These are phyloP conservation scores for Carassius carassius DNA, from an alignment of 2,113 vertebrate species.

Conservation along the genomic window DNA sequence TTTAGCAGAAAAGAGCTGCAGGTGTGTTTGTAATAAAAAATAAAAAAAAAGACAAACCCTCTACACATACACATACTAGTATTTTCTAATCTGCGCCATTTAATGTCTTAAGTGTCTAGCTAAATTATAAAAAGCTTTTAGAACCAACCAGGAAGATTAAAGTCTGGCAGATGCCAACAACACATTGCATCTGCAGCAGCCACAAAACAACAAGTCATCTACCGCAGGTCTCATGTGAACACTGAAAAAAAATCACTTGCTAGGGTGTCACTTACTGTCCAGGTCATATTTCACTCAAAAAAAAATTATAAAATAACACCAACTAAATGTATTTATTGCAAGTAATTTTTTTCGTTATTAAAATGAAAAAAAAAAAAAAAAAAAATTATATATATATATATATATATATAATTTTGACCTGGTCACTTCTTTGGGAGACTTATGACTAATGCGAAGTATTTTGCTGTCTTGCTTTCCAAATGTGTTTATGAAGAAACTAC, in stretches of 20 bases:
- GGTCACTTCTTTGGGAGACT: background rate
- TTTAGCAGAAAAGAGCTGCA: slow-evolving; percentile 22
- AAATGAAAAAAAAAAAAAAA: too few species aligned
- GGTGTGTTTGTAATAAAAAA: background rate
- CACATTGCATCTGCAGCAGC: slow-evolving; percentile 2
- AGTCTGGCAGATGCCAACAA: background rate
- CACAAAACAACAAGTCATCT: slow-evolving; percentile 32
- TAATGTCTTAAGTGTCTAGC: background rate
- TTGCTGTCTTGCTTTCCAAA: background rate
- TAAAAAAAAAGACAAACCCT: background rate
- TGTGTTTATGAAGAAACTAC: background rate
- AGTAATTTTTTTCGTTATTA: too few species aligned
- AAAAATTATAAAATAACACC: too few species aligned
- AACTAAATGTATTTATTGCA: too few species aligned
- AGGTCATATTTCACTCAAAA: background rate
- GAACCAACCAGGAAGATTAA: background rate
- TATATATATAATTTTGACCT: too few species aligned
- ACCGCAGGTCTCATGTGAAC: background rate
- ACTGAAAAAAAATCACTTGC: too few species aligned
- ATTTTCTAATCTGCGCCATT: background rate
- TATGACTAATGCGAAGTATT: background rate
- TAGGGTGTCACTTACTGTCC: background rate
- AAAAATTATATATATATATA: too few species aligned
- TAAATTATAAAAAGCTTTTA: background rate
- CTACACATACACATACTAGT: background rate